These are phyloP conservation scores for Amphibalanus amphitrite DNA, from an alignment of 1,140 invertebrate genomes.

Conservation along the genomic window DNA sequence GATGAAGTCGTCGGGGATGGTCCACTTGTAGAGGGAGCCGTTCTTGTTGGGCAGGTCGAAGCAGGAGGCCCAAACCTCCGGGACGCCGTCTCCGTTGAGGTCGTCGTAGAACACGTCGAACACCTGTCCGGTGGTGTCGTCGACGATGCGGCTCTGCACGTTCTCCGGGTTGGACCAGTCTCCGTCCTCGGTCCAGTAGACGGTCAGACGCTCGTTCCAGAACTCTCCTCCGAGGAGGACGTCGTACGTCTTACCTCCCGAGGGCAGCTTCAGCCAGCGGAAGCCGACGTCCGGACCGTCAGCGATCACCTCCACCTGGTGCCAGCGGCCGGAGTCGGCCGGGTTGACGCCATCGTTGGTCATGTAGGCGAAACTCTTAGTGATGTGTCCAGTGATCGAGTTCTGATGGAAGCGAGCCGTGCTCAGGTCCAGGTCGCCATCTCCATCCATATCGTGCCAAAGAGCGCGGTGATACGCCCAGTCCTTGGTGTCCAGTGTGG, in stretches of 20 bases:
- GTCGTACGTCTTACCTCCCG: slow-evolving; percentile 20
- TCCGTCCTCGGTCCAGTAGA: slow-evolving; percentile 24
- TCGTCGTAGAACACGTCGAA: slow-evolving; percentile 27
- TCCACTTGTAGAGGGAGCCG: slow-evolving; percentile 20
- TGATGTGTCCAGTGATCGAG: neutral
- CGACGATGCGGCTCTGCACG: slow-evolving; percentile 23
- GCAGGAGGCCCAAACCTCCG: slow-evolving; percentile 24
- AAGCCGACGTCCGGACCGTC: slow-evolving; percentile 26
- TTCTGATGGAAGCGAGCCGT: slow-evolving; percentile 23
- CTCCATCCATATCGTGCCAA: slow-evolving; percentile 30
- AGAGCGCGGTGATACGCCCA: slow-evolving; percentile 30
- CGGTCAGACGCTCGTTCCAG: slow-evolving; percentile 22
- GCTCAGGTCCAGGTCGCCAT: slow-evolving; percentile 27
- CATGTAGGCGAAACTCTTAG: slow-evolving; percentile 13
- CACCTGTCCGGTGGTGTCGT: slow-evolving; percentile 22
- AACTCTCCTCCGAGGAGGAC: slow-evolving; percentile 25
- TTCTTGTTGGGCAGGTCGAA: slow-evolving; percentile 17
- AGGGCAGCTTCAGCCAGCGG: slow-evolving; percentile 20
- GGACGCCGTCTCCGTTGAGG: slow-evolving; percentile 25
- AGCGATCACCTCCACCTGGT: slow-evolving; percentile 21
- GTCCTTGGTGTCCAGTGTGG: slow-evolving; percentile 10
- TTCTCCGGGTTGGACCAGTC: slow-evolving; percentile 23
- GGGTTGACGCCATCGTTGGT: slow-evolving; percentile 10
- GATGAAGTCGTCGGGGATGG: slow-evolving; percentile 22
- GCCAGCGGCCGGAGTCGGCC: slow-evolving; percentile 21